phyloP scores from a whole-genome alignment of 2,797 vertebrate species.

The Arctocebus calabarensis region DNA sequence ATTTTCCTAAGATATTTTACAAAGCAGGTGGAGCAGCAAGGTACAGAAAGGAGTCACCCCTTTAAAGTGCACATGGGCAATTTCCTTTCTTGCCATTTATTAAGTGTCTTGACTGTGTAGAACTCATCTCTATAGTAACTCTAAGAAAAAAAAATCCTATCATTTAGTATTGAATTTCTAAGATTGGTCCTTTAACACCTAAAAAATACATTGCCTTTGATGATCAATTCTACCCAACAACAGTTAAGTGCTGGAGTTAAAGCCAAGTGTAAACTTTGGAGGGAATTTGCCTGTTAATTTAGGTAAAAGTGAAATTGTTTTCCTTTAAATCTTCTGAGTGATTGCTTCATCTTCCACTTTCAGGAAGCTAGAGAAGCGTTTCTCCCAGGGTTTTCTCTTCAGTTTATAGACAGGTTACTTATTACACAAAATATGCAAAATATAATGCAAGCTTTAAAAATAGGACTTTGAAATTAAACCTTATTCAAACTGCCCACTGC shows the following conservation, averaged over 20 bases:
- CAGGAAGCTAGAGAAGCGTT: conserved; percentile 58
- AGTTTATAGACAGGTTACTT: conserved; percentile 61
- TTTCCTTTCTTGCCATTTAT: conserved; percentile 49
- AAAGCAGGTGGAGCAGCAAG: background rate
- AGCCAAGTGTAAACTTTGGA: conserved; percentile 16
- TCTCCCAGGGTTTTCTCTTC: conserved; percentile 47
- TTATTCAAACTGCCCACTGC: conserved; percentile 62
- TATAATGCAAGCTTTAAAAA: conserved; percentile 51
- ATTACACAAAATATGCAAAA: conserved; percentile 67
- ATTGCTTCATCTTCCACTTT: conserved; percentile 50
- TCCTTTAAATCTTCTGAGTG: conserved; percentile 66
- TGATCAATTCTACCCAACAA: background rate
- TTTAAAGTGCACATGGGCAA: background rate
- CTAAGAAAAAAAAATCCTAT: background rate
- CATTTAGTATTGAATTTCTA: conserved; percentile 59
- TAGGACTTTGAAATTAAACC: conserved; percentile 51
- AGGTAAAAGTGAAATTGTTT: conserved; percentile 57
- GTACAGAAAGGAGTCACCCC: background rate
- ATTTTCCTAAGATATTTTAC: conserved; percentile 16
- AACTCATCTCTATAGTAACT: background rate
- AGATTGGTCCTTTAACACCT: conserved; percentile 41
- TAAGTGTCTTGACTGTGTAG: conserved; percentile 46
- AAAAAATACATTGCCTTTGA: conserved; percentile 49
- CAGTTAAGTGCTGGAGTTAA: conserved; percentile 27
- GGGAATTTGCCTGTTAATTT: conserved; percentile 11